Evolutionary conservation across 2,888 invertebrate genomes (phyloP).

Genomic region (Nomada lathburiana): DNA sequence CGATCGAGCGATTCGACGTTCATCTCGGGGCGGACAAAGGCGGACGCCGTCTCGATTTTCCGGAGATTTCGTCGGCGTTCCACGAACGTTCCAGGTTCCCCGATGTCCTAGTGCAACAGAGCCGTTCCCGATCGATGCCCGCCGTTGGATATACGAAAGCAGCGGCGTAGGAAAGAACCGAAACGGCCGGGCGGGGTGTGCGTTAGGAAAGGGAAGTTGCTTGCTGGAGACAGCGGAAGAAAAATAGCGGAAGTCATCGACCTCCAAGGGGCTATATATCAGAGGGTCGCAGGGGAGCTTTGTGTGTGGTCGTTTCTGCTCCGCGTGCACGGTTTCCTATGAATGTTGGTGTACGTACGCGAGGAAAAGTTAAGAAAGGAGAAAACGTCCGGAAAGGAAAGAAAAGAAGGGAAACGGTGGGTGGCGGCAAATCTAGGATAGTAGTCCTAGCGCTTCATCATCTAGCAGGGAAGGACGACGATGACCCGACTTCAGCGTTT

Average conservation of each 20-base stretch:
- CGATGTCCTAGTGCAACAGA: constrained; percentile 53
- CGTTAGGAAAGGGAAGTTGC: constrained; percentile 82
- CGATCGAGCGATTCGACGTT: constrained; percentile 22
- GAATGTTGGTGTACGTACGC: constrained; percentile 44
- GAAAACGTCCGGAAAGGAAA: constrained; percentile 35
- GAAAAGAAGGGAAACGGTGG: constrained; percentile 28
- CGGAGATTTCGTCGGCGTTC: constrained; percentile 52
- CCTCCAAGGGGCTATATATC: constrained; percentile 87
- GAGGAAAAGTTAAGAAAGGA: constrained; percentile 70
- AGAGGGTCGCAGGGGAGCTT: constrained; percentile 77
- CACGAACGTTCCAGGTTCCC: constrained; percentile 41
- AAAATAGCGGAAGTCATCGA: constrained; percentile 88
- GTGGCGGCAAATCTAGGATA: constrained; percentile 73
- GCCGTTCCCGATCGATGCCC: constrained; percentile 70
- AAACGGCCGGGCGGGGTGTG: constrained; percentile 72
- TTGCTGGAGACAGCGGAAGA: constrained; percentile 87
- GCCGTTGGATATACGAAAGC: constrained; percentile 71
- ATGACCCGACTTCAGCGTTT: constrained; percentile 53
- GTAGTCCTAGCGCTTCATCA: constrained; percentile 77
- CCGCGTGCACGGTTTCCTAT: constrained; percentile 39
- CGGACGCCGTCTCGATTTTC: constrained; percentile 22
- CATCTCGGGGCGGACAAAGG: constrained; percentile 19
- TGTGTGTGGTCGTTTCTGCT: constrained; percentile 56
- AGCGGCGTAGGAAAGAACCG: constrained; percentile 74
- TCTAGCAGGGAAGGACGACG: constrained; percentile 62